Percentiles rank a stretch among this genome's conserved stretches.
Evolutionary conservation across 2,113 vertebrate species (phyloP).

Genomic region (Butorides virescens): DNA sequence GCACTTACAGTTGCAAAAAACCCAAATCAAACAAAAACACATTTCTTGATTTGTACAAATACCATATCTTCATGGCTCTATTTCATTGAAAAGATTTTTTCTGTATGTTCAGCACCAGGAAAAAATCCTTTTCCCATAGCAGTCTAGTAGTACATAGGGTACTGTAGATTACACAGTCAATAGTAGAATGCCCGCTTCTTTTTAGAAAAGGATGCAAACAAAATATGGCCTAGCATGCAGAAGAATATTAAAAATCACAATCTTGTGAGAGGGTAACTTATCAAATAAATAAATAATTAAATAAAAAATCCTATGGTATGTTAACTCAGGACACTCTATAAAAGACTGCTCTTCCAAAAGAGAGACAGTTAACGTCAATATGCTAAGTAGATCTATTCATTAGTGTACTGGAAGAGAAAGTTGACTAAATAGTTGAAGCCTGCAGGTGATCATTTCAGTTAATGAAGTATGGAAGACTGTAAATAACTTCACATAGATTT

Average conservation of each 20-base stretch:
- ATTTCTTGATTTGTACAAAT: neutral
- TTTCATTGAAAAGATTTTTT: neutral
- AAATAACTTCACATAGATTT: slow-evolving; percentile 18
- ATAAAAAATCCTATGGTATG: neutral
- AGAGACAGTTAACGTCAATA: neutral
- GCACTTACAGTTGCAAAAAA: neutral
- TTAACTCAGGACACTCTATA: neutral
- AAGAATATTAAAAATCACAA: neutral
- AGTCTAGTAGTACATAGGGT: neutral
- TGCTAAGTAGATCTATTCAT: neutral
- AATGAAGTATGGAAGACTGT: slow-evolving; percentile 29
- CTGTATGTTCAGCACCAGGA: neutral
- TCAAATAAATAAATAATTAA: neutral
- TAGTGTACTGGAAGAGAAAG: neutral
- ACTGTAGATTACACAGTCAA: neutral
- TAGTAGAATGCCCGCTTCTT: neutral
- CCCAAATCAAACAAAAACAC: neutral
- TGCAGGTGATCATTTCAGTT: slow-evolving; percentile 25
- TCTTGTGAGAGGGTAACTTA: neutral
- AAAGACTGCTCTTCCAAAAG: neutral
- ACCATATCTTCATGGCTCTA: neutral
- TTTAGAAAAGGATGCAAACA: neutral
- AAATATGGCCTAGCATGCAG: neutral
- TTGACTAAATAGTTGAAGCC: slow-evolving; percentile 4
- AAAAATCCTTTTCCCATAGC: neutral